Evolutionary conservation across 2,113 vertebrate species (phyloP), one percentile per base, ranked within the genome.

Genomic region (Trichechus manatus): DNA sequence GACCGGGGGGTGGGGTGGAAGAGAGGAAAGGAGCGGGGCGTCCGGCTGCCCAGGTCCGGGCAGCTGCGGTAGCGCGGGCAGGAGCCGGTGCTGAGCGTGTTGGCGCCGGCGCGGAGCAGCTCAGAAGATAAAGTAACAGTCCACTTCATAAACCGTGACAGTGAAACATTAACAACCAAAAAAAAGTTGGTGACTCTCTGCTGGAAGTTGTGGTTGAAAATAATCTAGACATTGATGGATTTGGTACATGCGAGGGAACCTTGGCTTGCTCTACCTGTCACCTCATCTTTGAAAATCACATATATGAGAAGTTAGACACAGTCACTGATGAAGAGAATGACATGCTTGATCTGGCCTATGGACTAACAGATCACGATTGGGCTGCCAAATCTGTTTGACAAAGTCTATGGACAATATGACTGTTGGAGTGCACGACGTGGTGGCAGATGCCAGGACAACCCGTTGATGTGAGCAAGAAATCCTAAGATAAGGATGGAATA

Each of bases 181-280:
- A 99, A 10, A 99, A 99, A 44, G 98, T 99, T 22, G 99, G 99
- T 50, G 99, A 99, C 96, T 99, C 99, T 0, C 98, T 99, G 72
- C 98, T 99, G 75, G 99, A 99, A 81, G 95, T 99, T 27, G 99
- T 99, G 97, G 97, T 99, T 78, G 98, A 99, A n/a, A 99, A 99
- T 98, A 99, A 99, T 97, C 98, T 99, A 14, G 99, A 99, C 97
- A 99, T 99, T 98, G 99, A 99, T 97, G 99, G 99, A 23, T 99
- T 99, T 98, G 99, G 99, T 99, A 99, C 99, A 0, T 99, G 99
- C 92, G 99, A 99, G 97, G 99, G 99, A 97, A 99, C 99, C 0
- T 96, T 99, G 97, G 99, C 99, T 10, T 99, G 99, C 96, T 99
- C 99, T 87, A 99, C 99, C 6, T 99, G 99, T 93, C 99, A 99